Evolutionary conservation across 2,113 vertebrate species (phyloP).

Genomic region (Agapornis roseicollis): DNA sequence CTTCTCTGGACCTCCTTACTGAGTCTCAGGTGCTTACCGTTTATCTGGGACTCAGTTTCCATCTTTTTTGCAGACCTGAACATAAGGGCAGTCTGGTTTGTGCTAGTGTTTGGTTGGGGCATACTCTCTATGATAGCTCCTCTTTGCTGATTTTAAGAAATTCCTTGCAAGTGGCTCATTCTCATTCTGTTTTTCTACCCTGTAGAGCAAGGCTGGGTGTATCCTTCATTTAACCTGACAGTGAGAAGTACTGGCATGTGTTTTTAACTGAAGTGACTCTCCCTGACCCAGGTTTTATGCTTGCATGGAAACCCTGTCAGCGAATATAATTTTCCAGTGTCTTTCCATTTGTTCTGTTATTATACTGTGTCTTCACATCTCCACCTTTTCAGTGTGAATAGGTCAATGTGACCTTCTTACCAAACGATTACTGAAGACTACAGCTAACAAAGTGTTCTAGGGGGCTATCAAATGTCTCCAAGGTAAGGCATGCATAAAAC

Average conservation of each 20-base stretch:
- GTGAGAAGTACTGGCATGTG: not conserved
- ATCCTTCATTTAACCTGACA: not conserved
- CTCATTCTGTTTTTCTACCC: not conserved
- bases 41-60: not conserved
- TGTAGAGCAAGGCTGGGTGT: not conserved
- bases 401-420: slow-evolving; percentile 8
- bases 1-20: not conserved
- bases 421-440: not conserved
- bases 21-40: not conserved
- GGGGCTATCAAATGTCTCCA: slow-evolving; percentile 36
- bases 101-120: not conserved
- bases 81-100: not conserved
- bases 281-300: not conserved
- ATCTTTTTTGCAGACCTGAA: not conserved
- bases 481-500: slow-evolving; percentile 54
- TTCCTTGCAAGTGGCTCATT: not conserved
- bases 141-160: not conserved
- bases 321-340: not conserved
- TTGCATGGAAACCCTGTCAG: not conserved
- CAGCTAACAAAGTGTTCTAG: slow-evolving; percentile 15
- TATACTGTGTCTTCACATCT: not conserved
- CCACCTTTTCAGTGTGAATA: not conserved
- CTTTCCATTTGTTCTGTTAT: slow-evolving; percentile 20
- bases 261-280: not conserved
- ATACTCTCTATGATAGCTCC: not conserved